Evolutionary conservation across 2,113 vertebrate genomes (phyloP), one percentile per base, ranked within the genome.

Genomic region (Hippocampus mohnikei): DNA sequence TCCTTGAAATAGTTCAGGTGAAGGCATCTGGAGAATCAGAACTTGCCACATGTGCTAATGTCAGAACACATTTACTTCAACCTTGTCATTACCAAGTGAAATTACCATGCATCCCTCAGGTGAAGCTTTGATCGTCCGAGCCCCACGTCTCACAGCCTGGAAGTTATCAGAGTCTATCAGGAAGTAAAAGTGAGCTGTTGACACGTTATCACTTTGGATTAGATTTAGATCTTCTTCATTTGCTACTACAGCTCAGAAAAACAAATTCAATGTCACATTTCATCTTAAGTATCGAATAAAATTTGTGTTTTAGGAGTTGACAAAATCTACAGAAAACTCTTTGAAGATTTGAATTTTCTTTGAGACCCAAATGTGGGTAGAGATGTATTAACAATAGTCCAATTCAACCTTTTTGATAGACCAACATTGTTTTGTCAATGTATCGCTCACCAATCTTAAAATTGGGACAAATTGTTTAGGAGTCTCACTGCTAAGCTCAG

Each of bases 11-110:
- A 74, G 82, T 78, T 87, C 84, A 65, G 85, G 91, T 90, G 84
- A 88, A 92, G 87, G 89, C 91, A 92, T 92, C 90, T 92, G 92
- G 90, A 84, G 76, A 76, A 81, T 68, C 83, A 73, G 71, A 83
- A 81, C 76, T 88, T 91, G 84, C 88, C 82, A 81, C 92, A 93
- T 89, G 88, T 92, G 90, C 80, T 84, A 67, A 71, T 67, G 88
- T 91, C 91, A 72, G 79, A 90, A 89, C 76, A 69, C 23, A 86
- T 92, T 90, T 92, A 82, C 69, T 73, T 90, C 89, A 90, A 65
- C 64, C 66, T 62, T 58, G 81, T 80, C 87, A 85, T 84, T 76
- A 77, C 61, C 72, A 33, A 58, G 60, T 79, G 13, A 79, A 82
- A 89, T 88, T 88, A 86, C 68, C 82, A 74, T 74, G 80, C 81